Conservation (phyloP, 2,113 vertebrate genomes). For the Melanocharis versteri region DNA sequence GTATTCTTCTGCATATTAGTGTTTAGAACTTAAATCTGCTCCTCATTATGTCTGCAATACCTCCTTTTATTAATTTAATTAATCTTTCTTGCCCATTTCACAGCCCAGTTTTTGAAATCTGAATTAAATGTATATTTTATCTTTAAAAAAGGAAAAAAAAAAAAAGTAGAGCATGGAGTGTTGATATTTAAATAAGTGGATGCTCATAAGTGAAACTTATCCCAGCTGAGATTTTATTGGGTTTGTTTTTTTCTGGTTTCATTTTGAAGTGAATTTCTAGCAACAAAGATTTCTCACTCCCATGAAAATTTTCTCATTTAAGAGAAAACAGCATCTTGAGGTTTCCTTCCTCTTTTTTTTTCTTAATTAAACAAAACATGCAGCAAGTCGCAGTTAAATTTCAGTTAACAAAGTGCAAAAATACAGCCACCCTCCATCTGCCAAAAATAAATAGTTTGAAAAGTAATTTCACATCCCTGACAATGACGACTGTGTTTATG, state of each 20-base stretch:
- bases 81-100: neutral
- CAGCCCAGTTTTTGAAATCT: neutral
- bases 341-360: neutral
- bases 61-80: neutral
- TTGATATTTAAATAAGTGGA: constrained; percentile 2
- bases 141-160: neutral
- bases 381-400: constrained; percentile 54
- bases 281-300: neutral
- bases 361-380: constrained; percentile 27
- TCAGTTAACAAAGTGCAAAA: constrained; percentile 57
- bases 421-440: constrained; percentile 38
- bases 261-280: constrained; percentile 10
- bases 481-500: constrained; percentile 69
- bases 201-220: neutral
- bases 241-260: neutral
- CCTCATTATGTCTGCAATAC: neutral
- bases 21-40: neutral
- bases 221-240: neutral
- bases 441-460: constrained; percentile 67
- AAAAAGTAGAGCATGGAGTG: neutral
- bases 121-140: neutral
- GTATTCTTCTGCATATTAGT: neutral
- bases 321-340: constrained; percentile 20
- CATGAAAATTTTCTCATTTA: constrained; percentile 8
- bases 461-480: constrained; percentile 64